Evolutionary conservation across 2,797 vertebrate genomes (phyloP), one percentile per base, ranked within the genome.

Genomic region (Columba guinea): DNA sequence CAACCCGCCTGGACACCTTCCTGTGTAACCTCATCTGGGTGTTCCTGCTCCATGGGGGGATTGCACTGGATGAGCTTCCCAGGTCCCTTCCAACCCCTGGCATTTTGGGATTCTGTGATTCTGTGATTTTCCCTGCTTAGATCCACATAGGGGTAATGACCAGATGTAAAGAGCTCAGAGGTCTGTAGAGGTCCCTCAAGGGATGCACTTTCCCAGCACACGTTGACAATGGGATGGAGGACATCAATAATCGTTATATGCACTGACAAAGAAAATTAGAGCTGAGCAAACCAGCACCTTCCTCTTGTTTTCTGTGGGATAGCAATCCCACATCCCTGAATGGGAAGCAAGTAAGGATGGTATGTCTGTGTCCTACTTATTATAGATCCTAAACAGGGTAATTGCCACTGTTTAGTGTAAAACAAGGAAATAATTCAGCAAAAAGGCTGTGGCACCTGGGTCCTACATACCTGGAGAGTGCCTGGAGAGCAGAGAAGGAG

Each of bases 161-260:
- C 28, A 13, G 7, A 7, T 64, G 26, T 23, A n/a, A 60, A 48
- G 35, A 68, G 5, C n/a, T 23, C n/a, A 23, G 5, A 65, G 11
- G 9, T 20, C 64, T 73, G 35, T 53, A 71, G 59, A 70, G 23
- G 22, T 41, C 49, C 53, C 39, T 35, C 1, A 4, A 75, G 59
- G 55, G 63, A 63, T 75, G 16, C 34, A 18, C 6, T 55, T 68
- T 84, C 22, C 34, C 59, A 77, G 63, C 16, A 23, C 26, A 19
- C 0, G 1, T 6, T 2, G 6, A 20, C 32, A 48, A 5, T 17
- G n/a, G 26, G 51, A n/a, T 14, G 24, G 55, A 73, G 49, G 16
- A 41, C 27, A 52, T 6, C 35, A 58, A 49, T 30, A 75, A 32
- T 28, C 1, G 1, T 35, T 58, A 10, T 1, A 16, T 1, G 11